phyloP scores from a whole-genome alignment of 2,888 invertebrate species.

The Diploptera punctata region DNA sequence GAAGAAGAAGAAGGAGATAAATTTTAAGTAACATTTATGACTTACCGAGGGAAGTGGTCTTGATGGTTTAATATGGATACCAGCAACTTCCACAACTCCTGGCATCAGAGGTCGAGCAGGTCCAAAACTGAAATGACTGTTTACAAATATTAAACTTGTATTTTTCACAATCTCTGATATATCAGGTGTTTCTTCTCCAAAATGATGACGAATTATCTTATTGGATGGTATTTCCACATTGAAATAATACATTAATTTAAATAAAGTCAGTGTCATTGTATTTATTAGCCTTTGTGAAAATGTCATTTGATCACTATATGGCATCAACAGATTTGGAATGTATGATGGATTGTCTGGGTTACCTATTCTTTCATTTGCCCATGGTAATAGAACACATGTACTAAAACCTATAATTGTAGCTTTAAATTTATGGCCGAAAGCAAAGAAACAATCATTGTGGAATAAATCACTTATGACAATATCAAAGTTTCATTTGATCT shows the following conservation, averaged over 20 bases:
- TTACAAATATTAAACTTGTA: conserved; percentile 64
- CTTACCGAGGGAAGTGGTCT: conserved; percentile 36
- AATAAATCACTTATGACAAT: conserved; percentile 73
- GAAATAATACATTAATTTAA: conserved; percentile 51
- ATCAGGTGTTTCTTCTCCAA: conserved; percentile 58
- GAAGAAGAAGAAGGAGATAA: no score
- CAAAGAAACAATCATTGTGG: conserved; percentile 73
- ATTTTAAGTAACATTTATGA: no score
- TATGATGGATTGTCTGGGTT: conserved; percentile 66
- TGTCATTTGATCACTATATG: conserved; percentile 43
- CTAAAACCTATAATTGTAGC: conserved; percentile 62
- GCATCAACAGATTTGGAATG: conserved; percentile 57
- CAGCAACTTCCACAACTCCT: conserved; percentile 37
- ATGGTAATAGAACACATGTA: conserved; percentile 67
- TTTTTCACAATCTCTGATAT: conserved; percentile 62
- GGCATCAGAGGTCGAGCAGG: conserved; percentile 52
- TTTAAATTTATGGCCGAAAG: conserved; percentile 66
- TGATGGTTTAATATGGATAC: conserved; percentile 31
- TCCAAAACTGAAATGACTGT: conserved; percentile 66
- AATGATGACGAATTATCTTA: conserved; percentile 36
- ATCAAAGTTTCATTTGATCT: conserved; percentile 60
- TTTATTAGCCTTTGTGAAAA: conserved; percentile 33
- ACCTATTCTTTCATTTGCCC: conserved; percentile 63
- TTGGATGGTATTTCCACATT: conserved; percentile 28
- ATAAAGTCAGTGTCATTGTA: background rate